Evolutionary conservation across 2,113 vertebrate genomes (phyloP), one percentile per base, ranked within the genome.

Genomic region (Tyrannus savana): DNA sequence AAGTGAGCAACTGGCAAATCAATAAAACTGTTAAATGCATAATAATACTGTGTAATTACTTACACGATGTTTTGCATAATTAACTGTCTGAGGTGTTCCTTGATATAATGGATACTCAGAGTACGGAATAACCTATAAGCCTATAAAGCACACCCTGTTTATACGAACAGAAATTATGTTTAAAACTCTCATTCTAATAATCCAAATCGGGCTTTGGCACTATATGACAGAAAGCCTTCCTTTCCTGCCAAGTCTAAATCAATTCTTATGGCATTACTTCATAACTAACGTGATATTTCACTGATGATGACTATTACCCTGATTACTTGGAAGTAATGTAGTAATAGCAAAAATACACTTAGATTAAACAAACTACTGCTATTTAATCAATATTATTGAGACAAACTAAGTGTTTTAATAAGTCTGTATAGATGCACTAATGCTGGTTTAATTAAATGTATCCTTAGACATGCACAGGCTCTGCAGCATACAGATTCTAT

Each of bases 241-340:
- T 82, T 89, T 94, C 95, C 90, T 97, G 97, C 96, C 97, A 98
- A 97, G 97, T 79, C 90, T 97, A 98, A 98, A 99, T 99, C 99
- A 99, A 99, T 99, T 98, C 98, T 99, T 99, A 99, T 98, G 98
- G 98, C 98, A 99, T 99, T 99, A 99, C 98, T 97, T 98, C 98
- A 98, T 98, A 99, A 99, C 98, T 98, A 97, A 98, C 88, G 78
- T 96, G 97, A 96, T 99, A 99, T 98, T 98, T 99, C 98, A 98
- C 98, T 98, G 97, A 98, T 97, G 97, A 97, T 98, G 92, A 97
- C 98, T 97, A 98, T 99, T 98, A 98, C 97, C 97, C 98, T 99
- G 98, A 99, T 98, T 98, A 98, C 98, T 93, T 95, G 85, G 91
- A 96, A 97, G 95, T 93, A 98, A 98, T 98, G 97, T 96, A 98